Evolutionary conservation across 2,797 vertebrate genomes (phyloP).

Genomic region (Falco naumanni): DNA sequence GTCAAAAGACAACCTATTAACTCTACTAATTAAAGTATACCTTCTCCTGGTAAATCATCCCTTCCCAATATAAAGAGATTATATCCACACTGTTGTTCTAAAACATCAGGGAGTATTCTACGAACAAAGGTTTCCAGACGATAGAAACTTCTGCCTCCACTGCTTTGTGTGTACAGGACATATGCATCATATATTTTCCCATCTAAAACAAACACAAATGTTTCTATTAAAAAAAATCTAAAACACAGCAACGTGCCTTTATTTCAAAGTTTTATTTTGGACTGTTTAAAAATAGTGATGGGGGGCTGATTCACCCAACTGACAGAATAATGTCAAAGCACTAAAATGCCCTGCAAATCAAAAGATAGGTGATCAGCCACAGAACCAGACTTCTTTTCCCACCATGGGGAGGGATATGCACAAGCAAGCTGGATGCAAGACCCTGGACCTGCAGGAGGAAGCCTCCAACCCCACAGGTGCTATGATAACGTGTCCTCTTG

Average conservation of each 20-base stretch:
- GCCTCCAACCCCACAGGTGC: not conserved
- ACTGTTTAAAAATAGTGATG: not conserved
- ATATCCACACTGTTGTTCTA: constrained; percentile 88
- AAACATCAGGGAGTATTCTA: constrained; percentile 83
- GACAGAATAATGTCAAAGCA: not conserved
- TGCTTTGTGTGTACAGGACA: constrained; percentile 81
- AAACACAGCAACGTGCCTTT: not conserved
- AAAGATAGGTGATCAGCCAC: not conserved
- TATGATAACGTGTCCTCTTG: not conserved
- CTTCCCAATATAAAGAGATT: constrained; percentile 89
- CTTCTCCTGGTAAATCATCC: constrained; percentile 87
- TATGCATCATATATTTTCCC: constrained; percentile 81
- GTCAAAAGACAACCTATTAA: not conserved
- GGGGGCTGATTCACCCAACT: not conserved
- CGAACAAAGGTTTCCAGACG: constrained; percentile 75
- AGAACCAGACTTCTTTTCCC: not conserved
- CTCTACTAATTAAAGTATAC: constrained; percentile 72
- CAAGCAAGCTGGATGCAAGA: not conserved
- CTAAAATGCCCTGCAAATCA: not conserved
- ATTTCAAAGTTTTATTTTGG: not conserved
- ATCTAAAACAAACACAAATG: constrained; percentile 65
- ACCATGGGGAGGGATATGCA: not conserved
- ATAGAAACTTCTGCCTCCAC: constrained; percentile 43
- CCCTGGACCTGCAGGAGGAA: not conserved
- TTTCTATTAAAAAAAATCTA: not conserved